Evolutionary conservation across 2,113 vertebrate genomes (phyloP).

Genomic region (Phylloscopus trochiloides): DNA sequence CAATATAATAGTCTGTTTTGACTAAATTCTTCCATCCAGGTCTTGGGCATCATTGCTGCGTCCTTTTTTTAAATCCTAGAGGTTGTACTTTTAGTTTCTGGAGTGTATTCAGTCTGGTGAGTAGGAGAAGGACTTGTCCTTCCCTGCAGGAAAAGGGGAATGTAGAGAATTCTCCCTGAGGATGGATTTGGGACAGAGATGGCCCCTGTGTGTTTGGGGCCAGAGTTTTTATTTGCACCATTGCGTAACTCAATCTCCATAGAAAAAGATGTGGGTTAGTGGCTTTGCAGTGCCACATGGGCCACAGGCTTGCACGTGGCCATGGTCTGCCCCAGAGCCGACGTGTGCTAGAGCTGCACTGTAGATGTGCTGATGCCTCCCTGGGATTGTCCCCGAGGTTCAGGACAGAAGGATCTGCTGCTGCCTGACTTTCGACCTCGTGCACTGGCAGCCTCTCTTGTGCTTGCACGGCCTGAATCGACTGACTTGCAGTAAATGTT

Average conservation of each 20-base stretch:
- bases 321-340: background rate
- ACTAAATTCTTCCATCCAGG: background rate
- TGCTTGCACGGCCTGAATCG: background rate
- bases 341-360: background rate
- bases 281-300: background rate
- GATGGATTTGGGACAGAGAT: slow-evolving; percentile 25
- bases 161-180: background rate
- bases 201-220: background rate
- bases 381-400: background rate
- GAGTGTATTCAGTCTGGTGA: background rate
- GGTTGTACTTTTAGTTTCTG: background rate
- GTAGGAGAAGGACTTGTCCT: background rate
- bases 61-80: background rate
- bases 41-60: background rate
- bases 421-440: background rate
- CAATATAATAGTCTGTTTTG: background rate
- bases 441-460: background rate
- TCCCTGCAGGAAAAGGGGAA: background rate
- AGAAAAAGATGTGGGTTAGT: slow-evolving; percentile 5
- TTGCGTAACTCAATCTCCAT: slow-evolving; percentile 12
- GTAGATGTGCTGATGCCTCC: background rate
- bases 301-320: background rate
- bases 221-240: slow-evolving; percentile 44
- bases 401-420: background rate
- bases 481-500: background rate